These are phyloP conservation scores for Peromyscus aztecus DNA, from an alignment of 2,797 vertebrate genomes.

Conservation along the genomic window DNA sequence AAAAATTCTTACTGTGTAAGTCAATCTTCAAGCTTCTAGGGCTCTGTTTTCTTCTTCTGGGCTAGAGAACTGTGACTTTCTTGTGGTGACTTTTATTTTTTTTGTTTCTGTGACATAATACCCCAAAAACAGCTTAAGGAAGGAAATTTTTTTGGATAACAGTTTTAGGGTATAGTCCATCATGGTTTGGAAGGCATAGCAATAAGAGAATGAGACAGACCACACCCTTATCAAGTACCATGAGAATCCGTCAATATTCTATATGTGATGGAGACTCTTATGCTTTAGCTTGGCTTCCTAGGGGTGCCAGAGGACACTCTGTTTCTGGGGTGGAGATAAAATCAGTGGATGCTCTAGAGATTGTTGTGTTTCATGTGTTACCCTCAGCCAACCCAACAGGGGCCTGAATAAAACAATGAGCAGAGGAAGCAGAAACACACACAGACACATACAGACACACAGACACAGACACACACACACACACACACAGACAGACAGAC, in stretches of 20 bases:
- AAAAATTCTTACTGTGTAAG: constrained; percentile 35
- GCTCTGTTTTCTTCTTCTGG: constrained; percentile 58
- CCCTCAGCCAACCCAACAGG: rapidly evolving
- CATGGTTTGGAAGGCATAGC: background rate
- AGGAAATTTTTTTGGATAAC: background rate
- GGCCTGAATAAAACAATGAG: background rate
- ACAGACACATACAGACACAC: background rate
- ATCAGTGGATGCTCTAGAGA: background rate
- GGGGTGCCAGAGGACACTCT: background rate
- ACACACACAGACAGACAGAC: background rate
- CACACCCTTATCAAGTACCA: background rate
- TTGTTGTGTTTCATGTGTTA: no score
- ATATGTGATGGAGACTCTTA: background rate
- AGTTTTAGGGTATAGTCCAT: background rate
- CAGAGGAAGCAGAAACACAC: background rate
- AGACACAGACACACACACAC: background rate
- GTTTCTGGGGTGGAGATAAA: background rate
- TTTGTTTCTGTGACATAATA: background rate
- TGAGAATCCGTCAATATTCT: background rate
- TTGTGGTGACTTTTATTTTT: background rate
- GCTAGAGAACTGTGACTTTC: background rate
- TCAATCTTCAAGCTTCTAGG: constrained; percentile 52
- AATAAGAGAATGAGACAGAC: background rate
- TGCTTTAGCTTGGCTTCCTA: background rate
- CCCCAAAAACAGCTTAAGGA: background rate